Percentiles rank a stretch among this genome's conserved stretches.
Evolutionary conservation across 2,888 invertebrate genomes (phyloP).

Genomic region (Synergus japonicus): DNA sequence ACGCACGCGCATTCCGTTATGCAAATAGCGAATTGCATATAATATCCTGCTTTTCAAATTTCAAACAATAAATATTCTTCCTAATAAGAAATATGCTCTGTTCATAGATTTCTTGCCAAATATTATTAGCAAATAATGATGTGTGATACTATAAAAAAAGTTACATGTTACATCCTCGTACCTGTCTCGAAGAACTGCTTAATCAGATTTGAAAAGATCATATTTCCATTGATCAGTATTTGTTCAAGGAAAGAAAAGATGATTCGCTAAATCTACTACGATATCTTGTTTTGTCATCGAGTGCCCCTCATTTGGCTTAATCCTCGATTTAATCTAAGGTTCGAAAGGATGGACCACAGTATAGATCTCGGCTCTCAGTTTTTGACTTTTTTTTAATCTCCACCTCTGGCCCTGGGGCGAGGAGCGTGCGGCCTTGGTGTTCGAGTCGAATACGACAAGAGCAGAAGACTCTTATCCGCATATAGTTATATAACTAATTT

Average conservation of each 20-base stretch:
- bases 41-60: too few relatives aligned
- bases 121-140: too few relatives aligned
- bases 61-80: too few relatives aligned
- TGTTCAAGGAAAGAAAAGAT: slow-evolving; percentile 9
- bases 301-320: neutral
- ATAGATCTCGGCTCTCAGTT: neutral
- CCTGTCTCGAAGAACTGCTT: neutral
- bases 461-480: neutral
- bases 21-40: neutral
- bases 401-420: neutral
- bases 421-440: neutral
- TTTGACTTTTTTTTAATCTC: neutral
- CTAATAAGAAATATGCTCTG: too few relatives aligned
- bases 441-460: slow-evolving; percentile 1
- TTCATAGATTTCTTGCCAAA: too few relatives aligned
- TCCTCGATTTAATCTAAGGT: neutral
- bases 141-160: too few relatives aligned
- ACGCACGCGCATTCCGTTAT: slow-evolving; percentile 11
- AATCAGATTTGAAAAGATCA: neutral
- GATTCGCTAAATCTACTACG: neutral
- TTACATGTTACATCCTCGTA: too few relatives aligned
- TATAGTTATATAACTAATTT: neutral
- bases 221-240: neutral
- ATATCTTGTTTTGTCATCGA: slow-evolving; percentile 6
- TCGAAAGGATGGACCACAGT: neutral